Percentiles rank a stretch among this genome's conserved stretches.
Conservation (phyloP, 1,140 invertebrate genomes). For the Cecropterus lyciades region DNA sequence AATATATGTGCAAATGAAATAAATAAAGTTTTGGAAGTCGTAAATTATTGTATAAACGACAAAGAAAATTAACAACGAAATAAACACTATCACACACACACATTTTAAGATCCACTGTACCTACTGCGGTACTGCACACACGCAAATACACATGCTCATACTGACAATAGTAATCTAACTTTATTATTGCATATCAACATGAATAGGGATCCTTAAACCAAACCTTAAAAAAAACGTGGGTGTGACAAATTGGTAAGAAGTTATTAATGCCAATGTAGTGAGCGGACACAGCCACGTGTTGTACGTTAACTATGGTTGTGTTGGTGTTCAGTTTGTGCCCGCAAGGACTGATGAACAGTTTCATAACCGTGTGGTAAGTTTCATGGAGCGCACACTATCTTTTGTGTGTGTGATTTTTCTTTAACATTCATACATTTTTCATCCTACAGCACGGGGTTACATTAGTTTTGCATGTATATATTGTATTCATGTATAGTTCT, state of each 20-base stretch:
- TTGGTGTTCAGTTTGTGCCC: constrained; percentile 90
- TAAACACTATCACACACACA: too few species aligned
- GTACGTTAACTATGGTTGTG: constrained; percentile 66
- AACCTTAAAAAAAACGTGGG: background rate
- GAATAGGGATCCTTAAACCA: too few species aligned
- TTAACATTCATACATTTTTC: constrained; percentile 43
- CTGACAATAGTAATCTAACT: too few species aligned
- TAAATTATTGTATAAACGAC: too few species aligned
- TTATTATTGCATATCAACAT: too few species aligned
- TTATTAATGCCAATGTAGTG: constrained; percentile 60
- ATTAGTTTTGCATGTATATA: constrained; percentile 22
- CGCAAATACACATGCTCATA: too few species aligned
- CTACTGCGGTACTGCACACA: too few species aligned
- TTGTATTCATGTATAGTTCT: constrained; percentile 1
- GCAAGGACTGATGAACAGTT: constrained; percentile 94
- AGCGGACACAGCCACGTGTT: constrained; percentile 39
- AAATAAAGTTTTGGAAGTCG: too few species aligned
- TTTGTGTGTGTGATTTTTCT: constrained; percentile 39
- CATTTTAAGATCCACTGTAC: too few species aligned
- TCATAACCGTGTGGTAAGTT: constrained; percentile 95
- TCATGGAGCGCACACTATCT: constrained; percentile 52
- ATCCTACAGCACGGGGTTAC: constrained; percentile 47
- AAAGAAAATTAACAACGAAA: too few species aligned
- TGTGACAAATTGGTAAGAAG: constrained; percentile 1
- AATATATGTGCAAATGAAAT: too few species aligned